These are phyloP conservation scores for Lophotriccus pileatus DNA, from an alignment of 2,797 vertebrate species.

Conservation along the genomic window DNA sequence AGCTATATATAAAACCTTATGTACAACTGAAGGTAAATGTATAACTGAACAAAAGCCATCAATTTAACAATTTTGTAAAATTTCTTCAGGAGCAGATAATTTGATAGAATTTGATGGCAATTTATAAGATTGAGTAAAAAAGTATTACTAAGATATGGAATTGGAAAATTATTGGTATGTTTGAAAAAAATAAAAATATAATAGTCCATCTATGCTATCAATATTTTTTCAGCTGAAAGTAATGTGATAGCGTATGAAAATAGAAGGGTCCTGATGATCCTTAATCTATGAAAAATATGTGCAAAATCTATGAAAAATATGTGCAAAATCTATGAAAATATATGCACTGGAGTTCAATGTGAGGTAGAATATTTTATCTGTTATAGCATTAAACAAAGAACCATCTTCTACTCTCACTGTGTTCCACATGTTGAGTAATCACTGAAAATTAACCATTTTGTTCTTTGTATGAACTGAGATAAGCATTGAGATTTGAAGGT, in stretches of 20 bases:
- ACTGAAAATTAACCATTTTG: not conserved
- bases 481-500: not conserved
- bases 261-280: not conserved
- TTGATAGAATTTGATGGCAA: not conserved
- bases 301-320: not conserved
- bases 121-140: not conserved
- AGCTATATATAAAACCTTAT: not conserved
- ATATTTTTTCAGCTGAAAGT: not conserved
- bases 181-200: not conserved
- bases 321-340: not conserved
- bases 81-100: not conserved
- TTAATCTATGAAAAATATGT: not conserved
- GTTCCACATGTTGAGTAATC: not conserved
- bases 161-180: rapidly evolving
- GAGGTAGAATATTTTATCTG: not conserved
- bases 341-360: not conserved
- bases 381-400: not conserved
- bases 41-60: not conserved
- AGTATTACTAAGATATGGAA: not conserved
- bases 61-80: not conserved
- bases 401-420: not conserved
- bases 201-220: not conserved
- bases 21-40: not conserved
- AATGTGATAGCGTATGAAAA: not conserved
- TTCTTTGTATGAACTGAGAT: not conserved